phyloP scores from a whole-genome alignment of 2,888 invertebrate genomes.

The Nycteola revayana region DNA sequence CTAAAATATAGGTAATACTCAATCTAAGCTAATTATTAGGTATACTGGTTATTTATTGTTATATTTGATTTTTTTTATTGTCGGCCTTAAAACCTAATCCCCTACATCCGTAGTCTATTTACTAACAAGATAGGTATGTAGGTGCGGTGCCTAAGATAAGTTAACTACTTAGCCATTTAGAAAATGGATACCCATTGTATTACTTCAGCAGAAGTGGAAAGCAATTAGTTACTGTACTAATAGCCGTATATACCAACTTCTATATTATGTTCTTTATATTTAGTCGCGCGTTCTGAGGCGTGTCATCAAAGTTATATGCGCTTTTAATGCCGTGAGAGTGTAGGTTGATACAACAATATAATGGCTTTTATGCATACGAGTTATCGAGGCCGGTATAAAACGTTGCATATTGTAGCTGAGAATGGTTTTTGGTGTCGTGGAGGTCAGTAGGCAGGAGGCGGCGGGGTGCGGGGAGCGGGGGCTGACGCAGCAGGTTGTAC shows the following conservation, averaged over 20 bases:
- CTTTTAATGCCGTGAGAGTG: constrained; percentile 23
- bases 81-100: too few relatives aligned
- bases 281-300: not conserved
- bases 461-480: constrained; percentile 29
- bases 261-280: too few relatives aligned
- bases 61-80: too few relatives aligned
- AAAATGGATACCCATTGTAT: too few relatives aligned
- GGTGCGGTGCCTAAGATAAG: too few relatives aligned
- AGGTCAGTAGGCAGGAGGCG: constrained; percentile 40
- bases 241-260: too few relatives aligned
- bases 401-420: constrained; percentile 50
- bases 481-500: constrained; percentile 33
- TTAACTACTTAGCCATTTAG: too few relatives aligned
- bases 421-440: constrained; percentile 50
- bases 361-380: constrained; percentile 36
- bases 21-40: too few relatives aligned
- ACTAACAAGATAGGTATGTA: not conserved
- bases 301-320: constrained; percentile 14
- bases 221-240: too few relatives aligned
- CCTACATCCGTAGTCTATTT: not conserved
- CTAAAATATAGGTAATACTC: too few relatives aligned
- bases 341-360: constrained; percentile 15
- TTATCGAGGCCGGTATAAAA: constrained; percentile 53
- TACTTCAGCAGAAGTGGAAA: too few relatives aligned
- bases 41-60: too few relatives aligned